Conservation (phyloP, 2,113 vertebrate species). For the Passer domesticus region DNA sequence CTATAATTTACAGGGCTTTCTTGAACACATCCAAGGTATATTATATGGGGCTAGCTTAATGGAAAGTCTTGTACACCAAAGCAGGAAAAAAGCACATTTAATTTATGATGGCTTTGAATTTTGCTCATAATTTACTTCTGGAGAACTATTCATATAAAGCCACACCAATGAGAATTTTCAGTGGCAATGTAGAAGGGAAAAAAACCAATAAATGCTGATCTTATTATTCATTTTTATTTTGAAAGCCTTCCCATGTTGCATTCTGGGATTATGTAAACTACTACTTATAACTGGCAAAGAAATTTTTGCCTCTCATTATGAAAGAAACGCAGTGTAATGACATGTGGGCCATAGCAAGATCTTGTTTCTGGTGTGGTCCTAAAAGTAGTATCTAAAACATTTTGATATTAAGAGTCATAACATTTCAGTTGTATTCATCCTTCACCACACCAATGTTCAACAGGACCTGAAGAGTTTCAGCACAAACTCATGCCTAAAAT, state of each 20-base stretch:
- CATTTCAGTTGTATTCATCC: neutral
- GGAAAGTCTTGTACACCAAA: constrained; percentile 82
- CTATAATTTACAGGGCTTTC: constrained; percentile 83
- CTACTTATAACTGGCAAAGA: constrained; percentile 44
- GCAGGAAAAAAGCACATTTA: constrained; percentile 72
- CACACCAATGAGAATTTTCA: constrained; percentile 72
- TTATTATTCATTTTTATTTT: constrained; percentile 66
- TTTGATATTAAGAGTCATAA: neutral
- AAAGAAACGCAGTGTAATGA: constrained; percentile 24
- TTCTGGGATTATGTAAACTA: constrained; percentile 68
- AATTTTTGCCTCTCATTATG: neutral
- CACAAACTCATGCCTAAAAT: neutral
- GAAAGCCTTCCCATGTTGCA: constrained; percentile 51
- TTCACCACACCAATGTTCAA: neutral
- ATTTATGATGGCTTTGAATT: constrained; percentile 80
- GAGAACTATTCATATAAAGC: constrained; percentile 72
- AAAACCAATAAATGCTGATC: constrained; percentile 69
- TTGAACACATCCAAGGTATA: constrained; percentile 81
- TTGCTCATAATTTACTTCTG: constrained; percentile 80
- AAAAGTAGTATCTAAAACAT: neutral
- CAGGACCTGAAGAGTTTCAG: neutral
- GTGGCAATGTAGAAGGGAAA: constrained; percentile 52
- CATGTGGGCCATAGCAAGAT: neutral
- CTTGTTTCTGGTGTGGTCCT: neutral
- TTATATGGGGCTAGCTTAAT: constrained; percentile 84